Evolutionary conservation across 2,113 vertebrate genomes (phyloP), one percentile per base, ranked within the genome.

Genomic region (Thamnophis sirtalis): DNA sequence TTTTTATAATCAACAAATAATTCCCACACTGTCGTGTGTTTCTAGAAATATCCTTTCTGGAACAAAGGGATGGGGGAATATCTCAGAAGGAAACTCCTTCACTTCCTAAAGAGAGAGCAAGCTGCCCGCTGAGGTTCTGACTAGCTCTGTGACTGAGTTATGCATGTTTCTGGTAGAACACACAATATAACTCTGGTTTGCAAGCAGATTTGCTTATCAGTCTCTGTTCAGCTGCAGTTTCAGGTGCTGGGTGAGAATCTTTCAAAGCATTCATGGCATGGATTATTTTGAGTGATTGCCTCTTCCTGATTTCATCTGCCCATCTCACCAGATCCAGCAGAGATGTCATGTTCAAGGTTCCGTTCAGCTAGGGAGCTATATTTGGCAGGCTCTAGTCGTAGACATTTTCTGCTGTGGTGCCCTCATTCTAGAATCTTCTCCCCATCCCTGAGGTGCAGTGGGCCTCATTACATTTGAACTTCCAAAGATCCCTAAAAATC

Each of bases 1-100:
- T 26, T 63, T 63, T 9, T 11, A 21, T 63, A 63, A 63, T 28
- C 9, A 3, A 63, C 26, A 28, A 63, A 63, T 28, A 26, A n/a
- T 55, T 19, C 17, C 54, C 54, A 19, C 93, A 96, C 96, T 93
- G 53, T 58, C 53, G 43, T 55, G 38, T 48, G 80, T 93, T 90
- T 94, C 60, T 2, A 55, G 95, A 97, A 93, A 95, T 95, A 94
- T 58, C 94, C 91, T 85, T 87, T 6, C 19, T 48, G 80, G 38
- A 21, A 6, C 33, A 43, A 17, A 43, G 21, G 19, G 22, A 48
- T 17, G 21, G 80, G 93, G 7, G 92, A 95, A 94, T 63, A 26
- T 63, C 10, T 63, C 60, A n/a, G 43, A 21, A 7, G 5, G 19
- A 17, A 2, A 15, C 19, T 3, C 26, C 21, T 53, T 55, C 26